Base-by-base conservation (phyloP, 2,797 vertebrate species). In the Clamator glandarius region DNA sequence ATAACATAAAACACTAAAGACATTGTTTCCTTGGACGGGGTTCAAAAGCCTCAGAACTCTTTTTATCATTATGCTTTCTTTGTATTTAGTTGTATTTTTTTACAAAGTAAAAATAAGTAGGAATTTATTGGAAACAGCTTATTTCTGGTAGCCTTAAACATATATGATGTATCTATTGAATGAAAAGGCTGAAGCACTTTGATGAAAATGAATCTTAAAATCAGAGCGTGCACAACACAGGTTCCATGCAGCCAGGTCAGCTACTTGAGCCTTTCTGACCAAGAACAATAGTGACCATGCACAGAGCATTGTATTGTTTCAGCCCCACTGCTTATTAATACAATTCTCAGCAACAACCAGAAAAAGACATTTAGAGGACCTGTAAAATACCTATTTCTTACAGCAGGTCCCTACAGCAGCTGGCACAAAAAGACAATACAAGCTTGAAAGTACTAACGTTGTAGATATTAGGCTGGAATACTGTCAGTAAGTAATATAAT, bases 221-320 rank as follows among this genome's bases (percentile, higher is more conserved):
- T 4, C 6, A 10, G 17, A 78, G 25, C 0, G 0, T 42, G 58
- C 19, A 66, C 15, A 39, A 74, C 52, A 23, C 15, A 39, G 85
- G 46, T 55, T 76, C 12, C 17, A 3, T 5, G 21, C 8, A 68
- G 52, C 8, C 59, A 42, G 81, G 64, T 79, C 69, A 44, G 54
- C 10, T 90, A 46, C 31, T 25, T 3, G 24, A 70, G 59, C 35
- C 69, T 9, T 83, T 54, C 68, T 42, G 41, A 48, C 69, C 0
- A 1, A 92, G 84, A 90, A 89, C 87, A 89, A 89, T 42, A 89
- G 89, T 80, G 79, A 80, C 72, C 87, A 35, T 5, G 26, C 89
- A 85, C 8, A 66, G 15, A 0, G 41, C 4, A 1, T 16, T 33
- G 46, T 11, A 12, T 46, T 29, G 75, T 31, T 50, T 70, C 75